Percentiles rank a stretch among this genome's conserved stretches.
Conservation (phyloP, 2,888 invertebrate species). For the Platerodrilus igneus region DNA sequence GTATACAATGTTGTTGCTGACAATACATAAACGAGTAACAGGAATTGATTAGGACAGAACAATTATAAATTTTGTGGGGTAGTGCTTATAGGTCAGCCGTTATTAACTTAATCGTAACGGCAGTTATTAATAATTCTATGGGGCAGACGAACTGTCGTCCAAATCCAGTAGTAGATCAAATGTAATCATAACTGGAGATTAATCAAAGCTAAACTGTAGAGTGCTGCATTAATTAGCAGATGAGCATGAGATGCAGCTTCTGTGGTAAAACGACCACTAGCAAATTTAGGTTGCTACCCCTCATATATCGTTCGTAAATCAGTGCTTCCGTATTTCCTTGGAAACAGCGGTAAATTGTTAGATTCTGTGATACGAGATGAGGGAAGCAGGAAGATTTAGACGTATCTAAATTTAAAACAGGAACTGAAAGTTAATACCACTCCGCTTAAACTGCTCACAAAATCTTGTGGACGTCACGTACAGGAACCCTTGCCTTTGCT, state of each 20-base stretch:
- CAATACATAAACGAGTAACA: slow-evolving; percentile 6
- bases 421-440: slow-evolving; percentile 13
- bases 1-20: too few relatives aligned
- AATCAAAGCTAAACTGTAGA: slow-evolving; percentile 16
- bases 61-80: slow-evolving; percentile 25
- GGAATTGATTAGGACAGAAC: slow-evolving; percentile 14
- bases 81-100: slow-evolving; percentile 16
- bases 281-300: slow-evolving; percentile 6
- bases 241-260: slow-evolving; percentile 18
- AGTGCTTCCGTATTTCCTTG: slow-evolving; percentile 18
- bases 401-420: slow-evolving; percentile 22
- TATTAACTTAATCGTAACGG: slow-evolving; percentile 20
- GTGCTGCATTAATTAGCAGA: slow-evolving; percentile 22
- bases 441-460: too few relatives aligned
- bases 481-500: too few relatives aligned
- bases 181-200: slow-evolving; percentile 22
- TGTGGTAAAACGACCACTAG: slow-evolving; percentile 11
- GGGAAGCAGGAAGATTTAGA: slow-evolving; percentile 20
- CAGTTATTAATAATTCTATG: slow-evolving; percentile 24
- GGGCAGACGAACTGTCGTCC: slow-evolving; percentile 33
- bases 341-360: slow-evolving; percentile 22
- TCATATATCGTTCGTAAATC: slow-evolving; percentile 21
- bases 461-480: too few relatives aligned
- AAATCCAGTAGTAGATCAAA: slow-evolving; percentile 20
- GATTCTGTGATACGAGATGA: slow-evolving; percentile 19